Evolutionary conservation across 1,140 invertebrate species (phyloP).

Genomic region (Drusus annulatus): DNA sequence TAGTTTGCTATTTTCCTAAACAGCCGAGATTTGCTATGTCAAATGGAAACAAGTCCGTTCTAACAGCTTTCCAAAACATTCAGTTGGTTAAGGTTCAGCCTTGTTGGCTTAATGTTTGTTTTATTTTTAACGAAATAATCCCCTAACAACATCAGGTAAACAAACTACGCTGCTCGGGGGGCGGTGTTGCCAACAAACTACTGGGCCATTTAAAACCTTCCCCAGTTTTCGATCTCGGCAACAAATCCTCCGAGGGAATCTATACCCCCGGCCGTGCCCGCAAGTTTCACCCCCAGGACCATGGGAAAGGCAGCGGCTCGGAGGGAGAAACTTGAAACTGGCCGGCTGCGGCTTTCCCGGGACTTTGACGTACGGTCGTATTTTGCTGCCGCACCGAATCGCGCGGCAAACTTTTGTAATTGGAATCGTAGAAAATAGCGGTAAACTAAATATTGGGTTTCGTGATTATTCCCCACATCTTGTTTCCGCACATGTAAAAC

Average conservation of each 20-base stretch:
- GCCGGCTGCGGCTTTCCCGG: constrained; percentile 38
- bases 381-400: constrained; percentile 46
- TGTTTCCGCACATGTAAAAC: too few relatives aligned
- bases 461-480: too few relatives aligned
- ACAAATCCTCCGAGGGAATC: constrained; percentile 38
- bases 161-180: constrained; percentile 29
- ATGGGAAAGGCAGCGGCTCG: not conserved
- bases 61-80: too few relatives aligned
- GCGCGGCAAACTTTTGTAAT: constrained; percentile 51
- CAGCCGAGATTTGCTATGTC: too few relatives aligned
- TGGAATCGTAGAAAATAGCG: constrained; percentile 52
- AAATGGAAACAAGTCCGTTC: too few relatives aligned
- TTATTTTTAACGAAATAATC: constrained; percentile 36
- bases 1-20: too few relatives aligned
- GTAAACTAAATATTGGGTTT: constrained; percentile 23
- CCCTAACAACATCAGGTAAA: constrained; percentile 37
- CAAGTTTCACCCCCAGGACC: constrained; percentile 18
- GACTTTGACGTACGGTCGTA: constrained; percentile 51
- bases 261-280: constrained; percentile 5
- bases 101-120: constrained; percentile 20
- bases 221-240: constrained; percentile 39
- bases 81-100: constrained; percentile 9
- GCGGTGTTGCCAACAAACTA: constrained; percentile 23
- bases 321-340: constrained; percentile 15
- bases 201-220: constrained; percentile 38